Conservation (phyloP, 2,113 vertebrate genomes). For the Macroglossus sobrinus region DNA sequence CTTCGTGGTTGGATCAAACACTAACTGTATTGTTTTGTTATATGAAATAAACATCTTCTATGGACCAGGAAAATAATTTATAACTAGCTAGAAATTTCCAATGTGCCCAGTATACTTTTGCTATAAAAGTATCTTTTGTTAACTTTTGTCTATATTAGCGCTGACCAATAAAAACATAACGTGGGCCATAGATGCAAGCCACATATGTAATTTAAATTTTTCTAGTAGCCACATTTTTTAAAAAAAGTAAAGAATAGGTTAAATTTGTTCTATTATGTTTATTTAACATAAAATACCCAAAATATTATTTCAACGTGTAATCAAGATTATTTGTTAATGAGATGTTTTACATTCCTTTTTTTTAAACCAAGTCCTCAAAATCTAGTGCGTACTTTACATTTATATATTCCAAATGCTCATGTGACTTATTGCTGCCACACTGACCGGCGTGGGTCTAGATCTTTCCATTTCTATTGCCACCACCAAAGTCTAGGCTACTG, state of each 20-base stretch:
- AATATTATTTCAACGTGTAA: neutral
- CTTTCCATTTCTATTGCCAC: neutral
- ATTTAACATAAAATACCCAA: neutral
- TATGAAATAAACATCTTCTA: slow-evolving; percentile 86
- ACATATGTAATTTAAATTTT: neutral
- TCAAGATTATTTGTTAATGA: neutral
- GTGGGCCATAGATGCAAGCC: neutral
- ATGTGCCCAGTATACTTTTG: neutral
- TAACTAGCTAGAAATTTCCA: neutral
- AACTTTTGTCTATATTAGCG: neutral
- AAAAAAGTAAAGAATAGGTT: neutral
- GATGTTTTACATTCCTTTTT: neutral
- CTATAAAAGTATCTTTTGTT: neutral
- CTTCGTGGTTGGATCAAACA: slow-evolving; percentile 85
- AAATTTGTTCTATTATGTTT: neutral
- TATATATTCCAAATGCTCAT: neutral
- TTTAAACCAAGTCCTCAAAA: neutral
- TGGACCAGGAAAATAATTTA: slow-evolving; percentile 80
- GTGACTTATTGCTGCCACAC: too few species aligned
- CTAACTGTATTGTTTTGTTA: slow-evolving; percentile 89
- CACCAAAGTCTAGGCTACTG: neutral
- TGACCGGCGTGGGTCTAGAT: neutral
- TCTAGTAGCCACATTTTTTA: neutral
- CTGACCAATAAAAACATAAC: neutral
- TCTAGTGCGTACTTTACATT: neutral